Evolutionary conservation across 2,113 vertebrate species (phyloP).

Genomic region (Festucalex cinctus): DNA sequence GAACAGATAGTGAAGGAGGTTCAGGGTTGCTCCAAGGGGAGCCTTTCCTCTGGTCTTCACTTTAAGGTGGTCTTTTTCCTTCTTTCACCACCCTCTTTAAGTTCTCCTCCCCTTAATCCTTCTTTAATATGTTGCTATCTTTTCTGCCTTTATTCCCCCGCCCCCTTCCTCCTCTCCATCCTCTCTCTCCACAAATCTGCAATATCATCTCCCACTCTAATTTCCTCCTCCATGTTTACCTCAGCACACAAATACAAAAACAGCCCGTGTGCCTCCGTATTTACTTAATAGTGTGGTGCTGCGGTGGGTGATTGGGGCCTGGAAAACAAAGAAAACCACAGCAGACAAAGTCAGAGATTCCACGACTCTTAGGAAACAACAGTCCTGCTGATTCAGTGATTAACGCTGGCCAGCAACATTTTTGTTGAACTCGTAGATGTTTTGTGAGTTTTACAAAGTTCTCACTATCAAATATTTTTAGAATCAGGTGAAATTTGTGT

Average conservation of each 20-base stretch:
- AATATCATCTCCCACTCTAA: constrained; percentile 20
- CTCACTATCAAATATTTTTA: too few species aligned
- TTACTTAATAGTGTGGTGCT: constrained; percentile 3
- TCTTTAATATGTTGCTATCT: constrained; percentile 13
- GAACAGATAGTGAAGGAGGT: constrained; percentile 35
- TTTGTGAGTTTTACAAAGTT: constrained; percentile 44
- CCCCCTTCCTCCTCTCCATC: constrained; percentile 32
- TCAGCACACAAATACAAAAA: constrained; percentile 36
- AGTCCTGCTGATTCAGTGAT: constrained; percentile 54
- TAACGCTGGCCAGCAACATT: constrained; percentile 25
- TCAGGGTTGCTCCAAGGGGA: constrained; percentile 47
- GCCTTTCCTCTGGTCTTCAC: constrained; percentile 45
- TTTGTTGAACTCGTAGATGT: constrained; percentile 9
- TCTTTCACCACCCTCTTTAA: constrained; percentile 34
- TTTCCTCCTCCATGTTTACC: constrained; percentile 32
- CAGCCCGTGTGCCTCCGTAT: constrained; percentile 10
- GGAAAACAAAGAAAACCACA: constrained; percentile 19
- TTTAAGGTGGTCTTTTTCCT: constrained; percentile 50
- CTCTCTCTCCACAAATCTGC: constrained; percentile 19
- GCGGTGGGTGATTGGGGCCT: neutral
- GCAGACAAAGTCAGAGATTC: constrained; percentile 30
- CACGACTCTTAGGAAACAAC: neutral
- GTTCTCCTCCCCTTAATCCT: constrained; percentile 29
- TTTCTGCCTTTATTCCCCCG: constrained; percentile 1
- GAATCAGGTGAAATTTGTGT: too few species aligned